Base-by-base conservation (phyloP, 2,888 invertebrate genomes). In the Strigamia crassipes region DNA sequence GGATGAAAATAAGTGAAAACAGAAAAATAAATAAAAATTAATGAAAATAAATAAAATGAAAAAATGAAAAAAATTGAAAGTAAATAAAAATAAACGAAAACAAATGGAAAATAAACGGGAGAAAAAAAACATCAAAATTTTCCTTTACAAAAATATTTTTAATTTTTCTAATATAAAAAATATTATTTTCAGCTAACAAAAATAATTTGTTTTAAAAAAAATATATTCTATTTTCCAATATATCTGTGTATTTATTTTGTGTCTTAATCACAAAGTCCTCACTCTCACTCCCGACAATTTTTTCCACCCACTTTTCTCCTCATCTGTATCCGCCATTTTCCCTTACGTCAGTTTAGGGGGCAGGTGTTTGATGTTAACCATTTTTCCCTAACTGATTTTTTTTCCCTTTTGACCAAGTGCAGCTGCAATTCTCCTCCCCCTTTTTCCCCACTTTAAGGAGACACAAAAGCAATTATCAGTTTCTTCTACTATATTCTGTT, bases 311-410 rank as follows among this genome's bases (percentile, higher is more conserved):
- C 73, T 73, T 73, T 73, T 31, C 73, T 31, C 73, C 73, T 56
- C 73, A 73, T 66, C 46, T 46, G 46, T 56, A 56, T 73, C 73
- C 27, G 31, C 73, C 73, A 73, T 73, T 73, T 73, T 73, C 31
- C 73, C 73, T 73, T 73, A 73, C 73, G 73, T 73, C 73, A 73
- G 73, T 73, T 73, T 27, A 73, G 31, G 73, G 31, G 73, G 73
- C 73, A 73, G 73, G 73, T 73, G 73, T 73, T 73, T 73, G 73
- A 73, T 73, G 73, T 73, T 73, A 73, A 73, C 73, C 73, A 73
- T 73, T 73, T 73, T 73, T 73, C 73, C 73, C 73, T 73, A 73
- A 73, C 73, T 73, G 73, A 73, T 73, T 73, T 73, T 73, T 73
- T 73, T 27, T 31, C 73, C 73, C 73, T 73, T 73, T 73, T 73